Evolutionary conservation across 2,113 vertebrate genomes (phyloP), one percentile per base, ranked within the genome.

Genomic region (Limnothrissa miodon): DNA sequence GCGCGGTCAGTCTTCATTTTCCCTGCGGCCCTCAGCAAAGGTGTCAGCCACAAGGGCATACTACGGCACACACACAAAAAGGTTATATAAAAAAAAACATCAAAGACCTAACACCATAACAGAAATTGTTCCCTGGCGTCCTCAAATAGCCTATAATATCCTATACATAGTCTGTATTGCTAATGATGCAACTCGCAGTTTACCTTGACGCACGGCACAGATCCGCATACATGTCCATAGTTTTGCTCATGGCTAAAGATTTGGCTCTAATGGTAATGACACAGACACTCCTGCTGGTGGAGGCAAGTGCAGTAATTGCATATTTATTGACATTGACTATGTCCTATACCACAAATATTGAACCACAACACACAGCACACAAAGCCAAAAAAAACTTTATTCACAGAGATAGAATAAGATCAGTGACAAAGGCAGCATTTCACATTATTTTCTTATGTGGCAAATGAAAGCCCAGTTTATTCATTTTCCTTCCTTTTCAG

Each of bases 31-130:
- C 82, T 86, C 1, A 94, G 89, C 74, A 93, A 80, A 11, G 91
- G 86, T 23, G 91, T 91, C n/a, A 94, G 87, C 92, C 93, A 94
- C 39, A 85, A 87, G 46, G 93, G 93, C 81, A 94, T 88, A 81
- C 93, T 93, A 70, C 39, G 17, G 48, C 51, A 56, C 19, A 56
- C 21, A 23, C 23, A 56, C 51, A 23, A 56, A 23, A 42, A 42
- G 42, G 42, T n/a, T n/a, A n/a, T n/a, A n/a, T n/a, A n/a, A n/a
- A n/a, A n/a, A n/a, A n/a, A n/a, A n/a, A n/a, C n/a, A n/a, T n/a
- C n/a, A n/a, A n/a, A n/a, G n/a, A n/a, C n/a, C 42, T 42, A 56
- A 39, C 66, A 74, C 17, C 13, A 74, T 36, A 74, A 42, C 6
- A 42, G 2, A 42, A 42, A 42, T 2, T 42, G 6, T 42, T 42